Conservation (phyloP, 2,113 vertebrate genomes). For the Beaufortia kweichowensis region DNA sequence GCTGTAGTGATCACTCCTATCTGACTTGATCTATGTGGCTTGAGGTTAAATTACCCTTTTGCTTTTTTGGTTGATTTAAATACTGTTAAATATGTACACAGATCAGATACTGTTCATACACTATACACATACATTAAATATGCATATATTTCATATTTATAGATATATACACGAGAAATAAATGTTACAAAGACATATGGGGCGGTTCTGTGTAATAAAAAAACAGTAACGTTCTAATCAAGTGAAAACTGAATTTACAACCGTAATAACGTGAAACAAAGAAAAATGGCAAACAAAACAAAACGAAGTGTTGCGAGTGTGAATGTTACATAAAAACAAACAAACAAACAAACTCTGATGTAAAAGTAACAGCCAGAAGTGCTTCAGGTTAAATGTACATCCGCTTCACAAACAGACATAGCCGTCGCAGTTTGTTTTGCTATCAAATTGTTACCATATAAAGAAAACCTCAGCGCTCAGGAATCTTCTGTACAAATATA, state of each 20-base stretch:
- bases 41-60: slow-evolving; percentile 52
- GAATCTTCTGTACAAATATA: slow-evolving; percentile 38
- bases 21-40: slow-evolving; percentile 45
- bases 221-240: slow-evolving; percentile 60
- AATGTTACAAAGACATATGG: slow-evolving; percentile 49
- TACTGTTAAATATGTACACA: slow-evolving; percentile 65
- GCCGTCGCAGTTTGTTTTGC: background rate
- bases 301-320: background rate
- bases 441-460: background rate
- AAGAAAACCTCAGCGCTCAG: background rate
- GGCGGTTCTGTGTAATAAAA: slow-evolving; percentile 56
- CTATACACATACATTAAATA: slow-evolving; percentile 66
- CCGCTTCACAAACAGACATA: background rate
- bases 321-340: slow-evolving; percentile 28
- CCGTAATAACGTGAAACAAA: slow-evolving; percentile 27
- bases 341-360: slow-evolving; percentile 38
- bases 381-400: slow-evolving; percentile 50
- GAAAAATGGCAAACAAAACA: slow-evolving; percentile 10
- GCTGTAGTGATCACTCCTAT: background rate
- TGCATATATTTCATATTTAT: slow-evolving; percentile 58
- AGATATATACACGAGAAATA: slow-evolving; percentile 61
- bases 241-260: slow-evolving; percentile 58
- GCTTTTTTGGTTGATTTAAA: slow-evolving; percentile 69
- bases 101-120: slow-evolving; percentile 60
- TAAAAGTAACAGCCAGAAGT: slow-evolving; percentile 51